phyloP scores from a whole-genome alignment of 2,797 vertebrate species.

The Parauchenoglanis punctatus region DNA sequence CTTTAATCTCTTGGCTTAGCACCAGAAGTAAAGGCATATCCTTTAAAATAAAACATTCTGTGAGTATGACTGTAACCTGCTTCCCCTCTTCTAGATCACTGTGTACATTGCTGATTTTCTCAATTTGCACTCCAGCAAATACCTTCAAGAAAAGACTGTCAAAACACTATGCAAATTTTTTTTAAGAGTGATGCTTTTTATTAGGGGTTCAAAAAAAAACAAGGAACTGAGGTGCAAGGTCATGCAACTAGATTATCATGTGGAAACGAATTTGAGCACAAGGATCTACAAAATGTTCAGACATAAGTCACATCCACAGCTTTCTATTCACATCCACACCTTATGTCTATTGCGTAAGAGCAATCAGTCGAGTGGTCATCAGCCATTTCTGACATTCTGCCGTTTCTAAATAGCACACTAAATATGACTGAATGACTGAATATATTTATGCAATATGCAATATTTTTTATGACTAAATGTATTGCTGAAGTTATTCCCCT shows the following conservation, averaged over 20 bases:
- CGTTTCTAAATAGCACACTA: neutral
- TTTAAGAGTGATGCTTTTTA: conserved; percentile 16
- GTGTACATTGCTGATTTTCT: conserved; percentile 18
- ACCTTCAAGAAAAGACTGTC: neutral
- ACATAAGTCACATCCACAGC: conserved; percentile 4
- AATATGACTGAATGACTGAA: neutral
- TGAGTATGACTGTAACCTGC: conserved; percentile 12
- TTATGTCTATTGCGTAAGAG: conserved; percentile 4
- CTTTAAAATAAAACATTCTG: conserved; percentile 40
- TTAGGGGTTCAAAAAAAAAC: neutral
- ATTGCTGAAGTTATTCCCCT: neutral
- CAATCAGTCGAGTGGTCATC: conserved; percentile 30
- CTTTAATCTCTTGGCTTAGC: conserved; percentile 46
- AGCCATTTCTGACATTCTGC: conserved; percentile 32
- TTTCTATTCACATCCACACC: neutral
- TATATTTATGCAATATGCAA: too few species aligned
- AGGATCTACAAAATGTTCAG: conserved; percentile 4
- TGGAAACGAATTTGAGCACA: neutral
- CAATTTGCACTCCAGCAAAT: neutral
- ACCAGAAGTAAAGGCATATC: conserved; percentile 33
- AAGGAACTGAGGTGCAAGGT: conserved; percentile 11
- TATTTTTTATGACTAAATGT: too few species aligned
- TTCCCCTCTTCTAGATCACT: conserved; percentile 19
- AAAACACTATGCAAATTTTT: neutral
- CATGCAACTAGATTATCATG: neutral